Percentiles rank a stretch among this genome's conserved stretches.
phyloP scores from a whole-genome alignment of 1,140 invertebrate genomes.

The Zaprionus ghesquierei region DNA sequence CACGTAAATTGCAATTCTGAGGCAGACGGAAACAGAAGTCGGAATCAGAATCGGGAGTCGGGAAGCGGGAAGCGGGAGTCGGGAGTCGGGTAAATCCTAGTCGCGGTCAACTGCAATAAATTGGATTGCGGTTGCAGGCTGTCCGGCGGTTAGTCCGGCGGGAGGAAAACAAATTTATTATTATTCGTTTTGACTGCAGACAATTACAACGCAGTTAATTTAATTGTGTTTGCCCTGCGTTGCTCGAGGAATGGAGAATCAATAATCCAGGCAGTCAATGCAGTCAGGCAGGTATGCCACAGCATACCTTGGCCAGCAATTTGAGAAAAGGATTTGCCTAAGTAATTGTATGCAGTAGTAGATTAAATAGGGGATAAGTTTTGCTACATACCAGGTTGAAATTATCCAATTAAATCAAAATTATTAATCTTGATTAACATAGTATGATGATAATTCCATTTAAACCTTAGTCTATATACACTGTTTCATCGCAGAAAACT shows the following conservation, averaged over 20 bases:
- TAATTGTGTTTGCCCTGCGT: constrained; percentile 42
- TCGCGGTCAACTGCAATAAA: constrained; percentile 74
- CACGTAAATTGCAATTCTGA: constrained; percentile 69
- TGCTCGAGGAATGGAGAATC: constrained; percentile 1
- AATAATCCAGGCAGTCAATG: neutral
- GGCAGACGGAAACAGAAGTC: constrained; percentile 23
- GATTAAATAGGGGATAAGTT: too few relatives aligned
- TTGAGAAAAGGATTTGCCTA: neutral
- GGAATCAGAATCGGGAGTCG: neutral
- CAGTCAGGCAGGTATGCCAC: neutral
- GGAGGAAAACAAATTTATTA: constrained; percentile 48
- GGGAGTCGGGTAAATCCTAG: constrained; percentile 30
- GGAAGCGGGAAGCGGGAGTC: neutral
- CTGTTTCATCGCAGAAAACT: too few relatives aligned
- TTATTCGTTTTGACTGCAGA: constrained; percentile 42
- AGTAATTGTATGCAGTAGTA: neutral
- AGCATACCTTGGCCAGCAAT: neutral
- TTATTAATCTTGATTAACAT: neutral
- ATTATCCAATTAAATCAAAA: too few relatives aligned
- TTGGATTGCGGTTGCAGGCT: constrained; percentile 55
- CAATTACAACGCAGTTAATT: constrained; percentile 55
- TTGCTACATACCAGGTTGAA: too few relatives aligned
- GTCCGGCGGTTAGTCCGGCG: neutral
- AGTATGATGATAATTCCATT: neutral
- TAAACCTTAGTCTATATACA: too few relatives aligned